Percentiles rank a stretch among this genome's conserved stretches.
These are phyloP conservation scores for Spilogale gracilis DNA, from an alignment of 2,113 vertebrate species.

Conservation along the genomic window DNA sequence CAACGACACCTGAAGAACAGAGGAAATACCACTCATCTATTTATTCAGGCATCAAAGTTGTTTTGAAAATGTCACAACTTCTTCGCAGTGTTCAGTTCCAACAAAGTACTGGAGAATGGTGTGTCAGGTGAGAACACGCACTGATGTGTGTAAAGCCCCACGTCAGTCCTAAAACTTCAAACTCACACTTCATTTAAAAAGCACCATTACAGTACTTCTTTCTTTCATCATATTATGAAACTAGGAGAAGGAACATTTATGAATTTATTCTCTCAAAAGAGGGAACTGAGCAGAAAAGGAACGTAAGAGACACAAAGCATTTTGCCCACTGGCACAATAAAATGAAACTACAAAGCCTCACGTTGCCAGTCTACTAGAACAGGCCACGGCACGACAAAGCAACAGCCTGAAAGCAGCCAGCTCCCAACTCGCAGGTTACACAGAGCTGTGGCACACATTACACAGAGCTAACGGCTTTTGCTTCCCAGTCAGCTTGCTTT, in stretches of 20 bases:
- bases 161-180: not conserved
- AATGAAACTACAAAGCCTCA: not conserved
- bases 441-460: not conserved
- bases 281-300: not conserved
- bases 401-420: not conserved
- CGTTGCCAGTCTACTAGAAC: not conserved
- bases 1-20: conserved; percentile 91
- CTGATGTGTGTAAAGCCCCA: not conserved
- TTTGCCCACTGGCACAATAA: not conserved
- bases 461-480: not conserved
- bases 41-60: conserved; percentile 38
- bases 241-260: conserved; percentile 30
- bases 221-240: not conserved
- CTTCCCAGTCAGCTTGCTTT: conserved; percentile 30
- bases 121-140: not conserved
- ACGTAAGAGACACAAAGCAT: not conserved
- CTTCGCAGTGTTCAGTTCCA: not conserved
- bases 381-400: not conserved
- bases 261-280: conserved; percentile 44
- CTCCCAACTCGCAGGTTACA: not conserved
- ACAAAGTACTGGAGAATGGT: not conserved
- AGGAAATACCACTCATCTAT: conserved; percentile 68
- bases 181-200: conserved; percentile 25
- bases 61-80: not conserved
- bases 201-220: not conserved